phyloP scores from a whole-genome alignment of 2,888 invertebrate genomes.

The Drosophila merina region DNA sequence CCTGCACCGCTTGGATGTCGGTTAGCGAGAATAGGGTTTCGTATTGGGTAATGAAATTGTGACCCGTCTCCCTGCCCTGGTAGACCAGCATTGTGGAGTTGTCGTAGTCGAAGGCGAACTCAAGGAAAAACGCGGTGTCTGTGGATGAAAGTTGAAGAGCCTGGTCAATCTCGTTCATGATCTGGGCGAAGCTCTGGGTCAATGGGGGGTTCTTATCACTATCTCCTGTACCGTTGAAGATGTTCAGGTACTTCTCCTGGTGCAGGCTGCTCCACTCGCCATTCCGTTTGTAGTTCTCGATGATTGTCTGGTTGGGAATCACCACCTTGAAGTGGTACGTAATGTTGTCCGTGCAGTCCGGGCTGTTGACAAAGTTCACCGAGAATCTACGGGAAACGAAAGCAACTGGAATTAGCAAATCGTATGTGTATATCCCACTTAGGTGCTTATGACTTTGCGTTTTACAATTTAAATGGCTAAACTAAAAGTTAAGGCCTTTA shows the following conservation, averaged over 20 bases:
- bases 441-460: conserved; percentile 3
- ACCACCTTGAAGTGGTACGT: conserved; percentile 82
- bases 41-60: conserved; percentile 73
- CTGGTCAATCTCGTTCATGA: conserved; percentile 49
- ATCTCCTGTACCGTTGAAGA: conserved; percentile 74
- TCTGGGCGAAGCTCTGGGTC: conserved; percentile 45
- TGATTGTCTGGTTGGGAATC: conserved; percentile 66
- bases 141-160: conserved; percentile 76
- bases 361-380: conserved; percentile 81
- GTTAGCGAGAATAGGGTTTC: conserved; percentile 72
- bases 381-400: conserved; percentile 76
- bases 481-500: conserved; percentile 4
- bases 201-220: conserved; percentile 20
- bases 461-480: neutral
- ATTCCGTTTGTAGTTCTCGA: conserved; percentile 80
- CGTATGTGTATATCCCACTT: conserved; percentile 12
- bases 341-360: conserved; percentile 72
- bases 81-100: conserved; percentile 73
- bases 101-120: conserved; percentile 74
- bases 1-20: conserved; percentile 80
- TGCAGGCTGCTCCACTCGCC: conserved; percentile 80
- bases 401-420: neutral
- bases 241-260: conserved; percentile 63
- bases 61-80: conserved; percentile 71
- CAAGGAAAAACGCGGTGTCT: conserved; percentile 80